These are phyloP conservation scores for Drosophila sp. DNA, from an alignment of 1,140 invertebrate species.

Conservation along the genomic window DNA sequence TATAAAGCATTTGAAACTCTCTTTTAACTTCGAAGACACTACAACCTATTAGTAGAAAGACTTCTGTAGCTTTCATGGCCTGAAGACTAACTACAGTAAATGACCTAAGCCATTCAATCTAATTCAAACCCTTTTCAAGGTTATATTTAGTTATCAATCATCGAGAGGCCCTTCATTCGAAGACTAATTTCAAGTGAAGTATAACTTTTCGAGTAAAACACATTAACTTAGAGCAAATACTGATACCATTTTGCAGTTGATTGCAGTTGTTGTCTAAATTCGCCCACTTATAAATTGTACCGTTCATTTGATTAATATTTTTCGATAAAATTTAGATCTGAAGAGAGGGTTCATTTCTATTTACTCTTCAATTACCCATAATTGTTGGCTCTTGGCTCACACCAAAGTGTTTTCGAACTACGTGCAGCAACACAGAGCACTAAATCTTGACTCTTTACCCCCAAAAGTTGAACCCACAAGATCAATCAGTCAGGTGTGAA, in stretches of 20 bases:
- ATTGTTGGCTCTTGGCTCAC: slow-evolving; percentile 32
- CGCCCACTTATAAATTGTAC: no score
- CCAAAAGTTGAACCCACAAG: slow-evolving; percentile 20
- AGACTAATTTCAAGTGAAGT: neutral
- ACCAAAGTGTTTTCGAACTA: slow-evolving; percentile 45
- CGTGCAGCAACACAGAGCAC: slow-evolving; percentile 57
- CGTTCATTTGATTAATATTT: slow-evolving; percentile 8
- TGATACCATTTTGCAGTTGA: neutral
- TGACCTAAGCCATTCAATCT: no score
- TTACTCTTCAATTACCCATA: slow-evolving; percentile 51
- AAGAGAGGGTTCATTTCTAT: slow-evolving; percentile 43
- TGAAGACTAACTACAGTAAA: no score
- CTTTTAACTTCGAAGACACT: no score
- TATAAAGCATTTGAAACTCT: no score
- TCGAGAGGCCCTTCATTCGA: no score
- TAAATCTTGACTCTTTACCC: slow-evolving; percentile 22
- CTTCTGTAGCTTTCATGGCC: no score
- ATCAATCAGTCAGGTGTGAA: slow-evolving; percentile 80
- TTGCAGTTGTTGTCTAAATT: no score
- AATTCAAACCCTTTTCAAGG: no score
- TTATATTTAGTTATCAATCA: no score
- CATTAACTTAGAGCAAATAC: neutral
- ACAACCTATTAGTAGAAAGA: no score
- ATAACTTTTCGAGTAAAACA: neutral
- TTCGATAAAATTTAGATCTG: slow-evolving; percentile 4